These are phyloP conservation scores for Achatina immaculata DNA, from an alignment of 1,140 invertebrate species.

Conservation along the genomic window DNA sequence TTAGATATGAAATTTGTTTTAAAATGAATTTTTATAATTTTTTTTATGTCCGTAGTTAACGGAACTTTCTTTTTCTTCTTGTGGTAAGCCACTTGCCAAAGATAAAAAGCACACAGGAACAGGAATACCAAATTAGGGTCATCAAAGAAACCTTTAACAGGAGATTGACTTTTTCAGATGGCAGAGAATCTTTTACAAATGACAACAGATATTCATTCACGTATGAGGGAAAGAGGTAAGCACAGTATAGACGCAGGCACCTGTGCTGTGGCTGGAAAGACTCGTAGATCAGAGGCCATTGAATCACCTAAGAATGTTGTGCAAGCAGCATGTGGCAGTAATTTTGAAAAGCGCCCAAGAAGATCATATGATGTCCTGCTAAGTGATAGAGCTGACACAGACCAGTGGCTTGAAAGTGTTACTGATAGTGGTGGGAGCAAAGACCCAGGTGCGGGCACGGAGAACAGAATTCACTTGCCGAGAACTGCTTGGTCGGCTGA, in stretches of 20 bases:
- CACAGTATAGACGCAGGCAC: not conserved
- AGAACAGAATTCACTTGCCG: not conserved
- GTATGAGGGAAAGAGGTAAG: constrained; percentile 19
- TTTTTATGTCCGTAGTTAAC: too few species aligned
- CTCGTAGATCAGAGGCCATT: not conserved
- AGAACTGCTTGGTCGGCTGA: constrained; percentile 7
- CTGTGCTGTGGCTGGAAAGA: not conserved
- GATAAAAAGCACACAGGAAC: too few species aligned
- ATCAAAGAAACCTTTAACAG: too few species aligned
- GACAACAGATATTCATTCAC: constrained; percentile 44
- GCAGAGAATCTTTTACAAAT: constrained; percentile 52
- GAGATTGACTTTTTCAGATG: constrained; percentile 49
- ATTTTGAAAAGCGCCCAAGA: not conserved
- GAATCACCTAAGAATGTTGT: not conserved
- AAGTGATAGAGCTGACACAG: not conserved
- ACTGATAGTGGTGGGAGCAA: not conserved
- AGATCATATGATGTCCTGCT: not conserved
- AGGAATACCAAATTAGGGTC: too few species aligned
- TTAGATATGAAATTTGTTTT: too few species aligned
- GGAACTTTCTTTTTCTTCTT: too few species aligned
- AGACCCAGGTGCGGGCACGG: not conserved
- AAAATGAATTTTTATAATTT: too few species aligned
- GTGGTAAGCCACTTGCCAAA: too few species aligned
- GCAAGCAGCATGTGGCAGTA: not conserved
- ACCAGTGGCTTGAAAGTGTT: not conserved